phyloP scores from a whole-genome alignment of 2,797 vertebrate genomes.

The Lithobates pipiens region DNA sequence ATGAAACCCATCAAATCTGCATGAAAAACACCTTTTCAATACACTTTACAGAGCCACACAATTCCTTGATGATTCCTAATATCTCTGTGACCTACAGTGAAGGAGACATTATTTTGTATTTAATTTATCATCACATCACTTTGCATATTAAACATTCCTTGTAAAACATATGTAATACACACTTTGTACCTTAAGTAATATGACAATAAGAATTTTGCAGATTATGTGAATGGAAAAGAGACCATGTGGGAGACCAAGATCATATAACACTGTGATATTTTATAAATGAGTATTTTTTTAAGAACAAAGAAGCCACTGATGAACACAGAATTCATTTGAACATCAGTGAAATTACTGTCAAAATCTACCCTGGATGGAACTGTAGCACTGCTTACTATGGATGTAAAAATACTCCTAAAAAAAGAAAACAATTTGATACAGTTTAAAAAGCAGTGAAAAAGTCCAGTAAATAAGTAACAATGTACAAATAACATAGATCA shows the following conservation, averaged over 20 bases:
- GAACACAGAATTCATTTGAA: not conserved
- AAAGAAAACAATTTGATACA: not conserved
- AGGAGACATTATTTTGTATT: not conserved
- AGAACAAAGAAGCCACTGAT: constrained; percentile 29
- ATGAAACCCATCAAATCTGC: not conserved
- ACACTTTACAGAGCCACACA: not conserved
- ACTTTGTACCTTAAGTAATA: constrained; percentile 3
- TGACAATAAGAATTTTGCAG: constrained; percentile 14
- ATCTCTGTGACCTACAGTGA: not conserved
- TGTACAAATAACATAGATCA: too few relatives aligned
- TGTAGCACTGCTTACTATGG: not conserved
- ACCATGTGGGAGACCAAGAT: not conserved
- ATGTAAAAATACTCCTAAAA: not conserved
- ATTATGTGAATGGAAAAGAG: not conserved
- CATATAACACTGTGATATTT: constrained; percentile 33
- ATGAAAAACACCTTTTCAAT: not conserved
- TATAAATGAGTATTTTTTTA: constrained; percentile 33
- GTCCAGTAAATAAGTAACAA: too few relatives aligned
- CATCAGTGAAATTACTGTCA: constrained; percentile 24
- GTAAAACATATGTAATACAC: not conserved
- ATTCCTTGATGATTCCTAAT: not conserved
- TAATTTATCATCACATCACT: not conserved
- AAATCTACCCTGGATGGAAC: constrained; percentile 23
- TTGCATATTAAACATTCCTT: not conserved
- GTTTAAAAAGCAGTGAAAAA: not conserved